Percentiles rank a stretch among this genome's conserved stretches.
These are phyloP conservation scores for Dermatemys mawii DNA, from an alignment of 2,113 vertebrate species.

Conservation along the genomic window DNA sequence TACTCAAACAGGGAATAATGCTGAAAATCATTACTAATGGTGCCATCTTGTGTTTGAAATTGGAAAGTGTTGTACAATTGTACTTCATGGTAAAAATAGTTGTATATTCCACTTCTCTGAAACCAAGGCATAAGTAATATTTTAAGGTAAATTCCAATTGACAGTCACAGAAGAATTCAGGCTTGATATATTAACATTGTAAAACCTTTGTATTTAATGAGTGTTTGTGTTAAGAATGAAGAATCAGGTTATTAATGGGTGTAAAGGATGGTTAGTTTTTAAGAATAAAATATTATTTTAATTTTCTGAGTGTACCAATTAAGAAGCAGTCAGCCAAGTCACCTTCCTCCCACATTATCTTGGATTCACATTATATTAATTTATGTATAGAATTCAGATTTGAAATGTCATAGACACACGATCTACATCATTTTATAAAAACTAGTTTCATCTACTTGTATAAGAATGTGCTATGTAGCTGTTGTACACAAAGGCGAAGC, in stretches of 20 bases:
- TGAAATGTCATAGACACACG: background rate
- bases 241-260: background rate
- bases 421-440: background rate
- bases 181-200: background rate
- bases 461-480: accelerated
- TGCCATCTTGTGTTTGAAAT: slow-evolving; percentile 80
- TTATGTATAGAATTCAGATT: background rate
- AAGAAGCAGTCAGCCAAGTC: background rate
- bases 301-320: background rate
- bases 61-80: slow-evolving; percentile 12
- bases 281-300: background rate
- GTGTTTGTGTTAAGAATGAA: background rate
- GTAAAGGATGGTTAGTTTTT: background rate
- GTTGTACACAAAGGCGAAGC: background rate
- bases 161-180: background rate
- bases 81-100: background rate
- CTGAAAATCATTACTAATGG: slow-evolving; percentile 71
- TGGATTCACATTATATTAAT: background rate
- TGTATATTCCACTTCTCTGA: background rate
- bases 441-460: background rate
- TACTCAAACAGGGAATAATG: background rate
- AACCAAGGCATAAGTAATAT: background rate
- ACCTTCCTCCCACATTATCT: background rate
- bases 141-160: background rate
- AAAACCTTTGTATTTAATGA: background rate